Conservation (phyloP, 2,888 invertebrate species). For the Girardia tigrina region DNA sequence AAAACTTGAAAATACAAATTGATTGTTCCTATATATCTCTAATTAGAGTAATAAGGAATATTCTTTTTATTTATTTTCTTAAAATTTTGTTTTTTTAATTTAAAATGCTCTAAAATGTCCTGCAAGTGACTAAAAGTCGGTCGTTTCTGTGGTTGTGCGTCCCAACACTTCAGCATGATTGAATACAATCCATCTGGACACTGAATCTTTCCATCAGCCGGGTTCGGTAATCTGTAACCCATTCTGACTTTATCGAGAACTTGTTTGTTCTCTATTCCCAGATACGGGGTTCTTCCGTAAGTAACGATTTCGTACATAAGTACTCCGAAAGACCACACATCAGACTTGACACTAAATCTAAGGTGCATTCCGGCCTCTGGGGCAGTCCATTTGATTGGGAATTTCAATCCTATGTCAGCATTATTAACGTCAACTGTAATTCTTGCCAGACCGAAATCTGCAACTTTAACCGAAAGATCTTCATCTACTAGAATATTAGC, state of each 20-base stretch:
- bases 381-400: slow-evolving; percentile 96
- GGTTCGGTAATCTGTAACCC: slow-evolving; percentile 92
- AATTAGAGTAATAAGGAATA: too few relatives aligned
- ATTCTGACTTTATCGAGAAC: slow-evolving; percentile 87
- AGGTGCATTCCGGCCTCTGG: slow-evolving; percentile 87
- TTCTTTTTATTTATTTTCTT: too few relatives aligned
- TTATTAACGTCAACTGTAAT: too few relatives aligned
- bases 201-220: slow-evolving; percentile 52
- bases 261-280: slow-evolving; percentile 83
- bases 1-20: too few relatives aligned
- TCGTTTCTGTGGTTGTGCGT: slow-evolving; percentile 71
- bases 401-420: slow-evolving; percentile 60
- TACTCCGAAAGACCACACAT: slow-evolving; percentile 96
- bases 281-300: slow-evolving; percentile 93
- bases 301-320: slow-evolving; percentile 89
- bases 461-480: slow-evolving; percentile 47
- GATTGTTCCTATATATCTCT: too few relatives aligned
- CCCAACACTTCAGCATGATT: slow-evolving; percentile 89
- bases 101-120: slow-evolving; percentile 49
- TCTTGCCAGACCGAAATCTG: slow-evolving; percentile 48
- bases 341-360: slow-evolving; percentile 89
- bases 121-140: slow-evolving; percentile 80
- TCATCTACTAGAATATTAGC: slow-evolving; percentile 49
- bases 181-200: slow-evolving; percentile 85
- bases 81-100: too few relatives aligned